These are phyloP conservation scores for Eledona agricola DNA, from an alignment of 2,888 invertebrate genomes.

Conservation along the genomic window DNA sequence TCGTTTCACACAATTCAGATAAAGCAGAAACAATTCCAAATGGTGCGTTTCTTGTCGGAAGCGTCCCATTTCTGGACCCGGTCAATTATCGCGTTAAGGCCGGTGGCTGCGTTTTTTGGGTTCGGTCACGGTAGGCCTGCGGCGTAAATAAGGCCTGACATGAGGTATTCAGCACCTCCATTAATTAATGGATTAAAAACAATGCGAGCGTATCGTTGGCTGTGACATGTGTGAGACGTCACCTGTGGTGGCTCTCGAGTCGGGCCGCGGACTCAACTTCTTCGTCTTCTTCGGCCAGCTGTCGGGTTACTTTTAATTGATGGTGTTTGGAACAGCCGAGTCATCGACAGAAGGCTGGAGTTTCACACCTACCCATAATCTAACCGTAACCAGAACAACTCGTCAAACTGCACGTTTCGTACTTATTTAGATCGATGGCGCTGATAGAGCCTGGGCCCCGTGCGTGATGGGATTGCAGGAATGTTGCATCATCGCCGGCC, in stretches of 20 bases:
- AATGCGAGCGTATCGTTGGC: constrained; percentile 52
- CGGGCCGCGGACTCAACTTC: no score
- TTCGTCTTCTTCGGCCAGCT: constrained; percentile 52
- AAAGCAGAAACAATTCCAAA: no score
- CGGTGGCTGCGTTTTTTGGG: constrained; percentile 5
- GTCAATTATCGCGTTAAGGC: constrained; percentile 1
- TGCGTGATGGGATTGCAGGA: constrained; percentile 26
- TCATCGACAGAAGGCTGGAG: constrained; percentile 60
- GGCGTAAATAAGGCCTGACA: constrained; percentile 37
- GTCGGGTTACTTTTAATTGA: constrained; percentile 61
- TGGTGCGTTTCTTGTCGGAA: no score
- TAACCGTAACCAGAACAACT: constrained; percentile 52
- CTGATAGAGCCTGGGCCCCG: constrained; percentile 32
- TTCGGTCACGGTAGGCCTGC: constrained; percentile 27
- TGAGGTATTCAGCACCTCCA: constrained; percentile 52
- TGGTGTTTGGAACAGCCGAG: constrained; percentile 58
- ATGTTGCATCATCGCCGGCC: constrained; percentile 16
- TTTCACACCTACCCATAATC: constrained; percentile 60
- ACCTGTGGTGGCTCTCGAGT: constrained; percentile 44
- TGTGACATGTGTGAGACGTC: constrained; percentile 58
- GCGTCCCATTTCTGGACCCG: background rate
- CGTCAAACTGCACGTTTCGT: constrained; percentile 40
- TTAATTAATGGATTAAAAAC: constrained; percentile 58
- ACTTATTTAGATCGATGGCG: constrained; percentile 44
- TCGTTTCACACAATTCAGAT: no score